Percentiles rank a stretch among this genome's conserved stretches.
Evolutionary conservation across 2,113 vertebrate species (phyloP).

Genomic region (Ctenodactylus gundi): DNA sequence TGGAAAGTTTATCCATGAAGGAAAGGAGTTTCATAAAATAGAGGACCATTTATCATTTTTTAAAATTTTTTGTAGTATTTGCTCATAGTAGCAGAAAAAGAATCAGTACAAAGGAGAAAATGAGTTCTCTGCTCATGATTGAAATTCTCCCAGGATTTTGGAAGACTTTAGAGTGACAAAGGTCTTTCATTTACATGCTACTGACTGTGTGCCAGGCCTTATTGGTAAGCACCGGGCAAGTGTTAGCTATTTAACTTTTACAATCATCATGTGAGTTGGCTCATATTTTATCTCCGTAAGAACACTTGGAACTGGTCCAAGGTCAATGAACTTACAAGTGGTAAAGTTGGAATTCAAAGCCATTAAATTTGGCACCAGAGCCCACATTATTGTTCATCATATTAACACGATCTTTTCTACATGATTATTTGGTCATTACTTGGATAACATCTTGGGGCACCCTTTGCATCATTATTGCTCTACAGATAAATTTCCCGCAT

Average conservation of each 20-base stretch:
- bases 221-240: background rate
- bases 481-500: accelerated
- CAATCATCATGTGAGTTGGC: background rate
- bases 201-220: background rate
- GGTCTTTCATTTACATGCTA: background rate
- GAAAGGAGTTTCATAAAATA: background rate
- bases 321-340: background rate
- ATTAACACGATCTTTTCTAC: accelerated
- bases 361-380: background rate
- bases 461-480: background rate
- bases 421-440: accelerated
- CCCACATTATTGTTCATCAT: background rate
- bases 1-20: background rate
- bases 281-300: background rate
- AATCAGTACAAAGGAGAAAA: background rate
- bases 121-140: background rate
- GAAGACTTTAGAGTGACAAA: background rate
- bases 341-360: background rate
- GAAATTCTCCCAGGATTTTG: background rate
- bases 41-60: background rate
- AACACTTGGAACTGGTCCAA: background rate
- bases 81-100: background rate
- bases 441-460: too few species aligned
- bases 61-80: background rate
- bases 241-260: background rate